A percentile compares a stretch with the other conserved stretches of the same genome.
These are phyloP conservation scores for Andrena minutula DNA, from an alignment of 2,888 invertebrate genomes.

Conservation along the genomic window DNA sequence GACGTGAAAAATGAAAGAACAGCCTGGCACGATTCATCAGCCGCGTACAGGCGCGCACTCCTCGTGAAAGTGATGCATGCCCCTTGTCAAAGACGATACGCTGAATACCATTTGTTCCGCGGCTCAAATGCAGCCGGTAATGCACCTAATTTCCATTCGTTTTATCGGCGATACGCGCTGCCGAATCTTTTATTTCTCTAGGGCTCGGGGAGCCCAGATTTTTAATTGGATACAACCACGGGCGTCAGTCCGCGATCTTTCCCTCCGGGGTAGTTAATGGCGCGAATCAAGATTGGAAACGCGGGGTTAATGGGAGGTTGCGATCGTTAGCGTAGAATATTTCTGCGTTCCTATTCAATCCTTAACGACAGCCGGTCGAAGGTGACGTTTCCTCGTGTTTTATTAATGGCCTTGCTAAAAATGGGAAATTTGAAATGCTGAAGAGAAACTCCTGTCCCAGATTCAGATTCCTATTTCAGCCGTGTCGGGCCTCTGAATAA, in stretches of 20 bases:
- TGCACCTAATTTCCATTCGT: constrained; percentile 55
- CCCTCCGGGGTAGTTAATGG: constrained; percentile 5
- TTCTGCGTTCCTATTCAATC: constrained; percentile 20
- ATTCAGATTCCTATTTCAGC: constrained; percentile 39
- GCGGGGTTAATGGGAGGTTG: constrained; percentile 20
- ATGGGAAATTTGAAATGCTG: constrained; percentile 42
- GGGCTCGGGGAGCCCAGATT: not conserved
- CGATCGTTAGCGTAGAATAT: constrained; percentile 9
- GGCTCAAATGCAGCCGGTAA: constrained; percentile 45
- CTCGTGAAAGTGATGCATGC: constrained; percentile 71
- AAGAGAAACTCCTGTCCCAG: constrained; percentile 11
- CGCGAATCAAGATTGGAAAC: constrained; percentile 23
- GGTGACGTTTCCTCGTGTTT: constrained; percentile 10
- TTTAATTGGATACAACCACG: constrained; percentile 4
- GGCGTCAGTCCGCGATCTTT: constrained; percentile 27
- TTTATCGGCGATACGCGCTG: constrained; percentile 31
- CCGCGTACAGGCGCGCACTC: constrained; percentile 49
- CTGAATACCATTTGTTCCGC: constrained; percentile 65
- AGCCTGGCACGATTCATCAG: constrained; percentile 64
- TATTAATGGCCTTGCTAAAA: constrained; percentile 40
- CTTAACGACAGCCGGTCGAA: not conserved
- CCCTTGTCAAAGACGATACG: constrained; percentile 66
- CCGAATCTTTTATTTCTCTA: not conserved
- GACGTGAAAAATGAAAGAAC: constrained; percentile 71
- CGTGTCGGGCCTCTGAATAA: constrained; percentile 7